Base-by-base conservation (phyloP, 2,113 vertebrate genomes). In the Macquaria ambigua region DNA sequence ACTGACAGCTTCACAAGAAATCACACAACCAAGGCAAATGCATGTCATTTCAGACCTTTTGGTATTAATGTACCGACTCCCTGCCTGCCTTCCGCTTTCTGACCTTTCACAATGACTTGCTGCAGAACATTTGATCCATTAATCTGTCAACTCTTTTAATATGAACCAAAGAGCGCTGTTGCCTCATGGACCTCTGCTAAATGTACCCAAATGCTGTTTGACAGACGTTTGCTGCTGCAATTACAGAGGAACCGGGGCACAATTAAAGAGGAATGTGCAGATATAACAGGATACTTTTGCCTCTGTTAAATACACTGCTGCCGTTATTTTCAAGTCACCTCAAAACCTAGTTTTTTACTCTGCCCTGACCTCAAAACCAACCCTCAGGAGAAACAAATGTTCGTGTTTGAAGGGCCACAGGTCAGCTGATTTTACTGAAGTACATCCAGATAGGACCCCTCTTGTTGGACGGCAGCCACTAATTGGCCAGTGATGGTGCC, bases 241-340 rank as follows among this genome's bases (percentile, higher is more conserved):
- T 90, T 89, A 84, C 76, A 62, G 61, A 59, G 34, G 41, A 78
- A 69, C 59, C 31, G 0, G 79, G 20, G 34, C 77, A 75, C 87
- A 82, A 84, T 94, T 92, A 90, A 82, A 61, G 46, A 85, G 84
- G 88, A 90, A 93, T 92, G 81, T 88, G 73, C 76, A 0, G 53
- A 63, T 79, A 50, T 56, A 74, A 71, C 43, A 52, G 56, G 74
- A 86, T 73, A 73, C 77, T 48, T 82, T 73, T 39, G 18, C 76
- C 61, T 50, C 56, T 1, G 6, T 82, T 66, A 79, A 66, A 75
- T 43, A 80, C 80, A 81, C 68, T 25, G 74, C n/a, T 5, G 16
- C 39, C 20, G n/a, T 81, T 86, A 84, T 86, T 86, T 81, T 21
- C 74, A 48, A 74, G 39, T 80, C 71, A 61, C 63, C 78, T 63